phyloP scores from a whole-genome alignment of 1,140 invertebrate genomes.

The Drosophila nannoptera region DNA sequence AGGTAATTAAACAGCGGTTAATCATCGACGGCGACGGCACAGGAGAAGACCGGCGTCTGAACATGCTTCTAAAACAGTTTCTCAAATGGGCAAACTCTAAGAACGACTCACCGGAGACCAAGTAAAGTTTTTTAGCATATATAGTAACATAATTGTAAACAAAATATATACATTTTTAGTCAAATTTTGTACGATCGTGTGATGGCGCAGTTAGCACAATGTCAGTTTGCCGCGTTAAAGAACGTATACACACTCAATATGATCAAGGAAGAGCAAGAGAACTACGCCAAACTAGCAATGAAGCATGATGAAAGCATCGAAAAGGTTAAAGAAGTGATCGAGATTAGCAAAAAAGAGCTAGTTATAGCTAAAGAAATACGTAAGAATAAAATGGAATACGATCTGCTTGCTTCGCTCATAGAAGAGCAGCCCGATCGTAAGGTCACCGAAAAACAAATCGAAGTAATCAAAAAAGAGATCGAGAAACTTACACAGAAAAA shows the following conservation, averaged over 20 bases:
- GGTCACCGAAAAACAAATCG: conserved; percentile 88
- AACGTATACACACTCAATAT: conserved; percentile 89
- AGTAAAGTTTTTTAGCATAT: conserved; percentile 78
- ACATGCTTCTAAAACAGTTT: conserved; percentile 91
- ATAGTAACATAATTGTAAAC: not conserved
- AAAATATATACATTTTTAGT: conserved; percentile 72
- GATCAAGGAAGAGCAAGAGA: conserved; percentile 90
- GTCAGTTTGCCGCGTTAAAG: conserved; percentile 93
- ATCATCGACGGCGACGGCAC: conserved; percentile 97
- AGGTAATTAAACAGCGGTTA: conserved; percentile 92
- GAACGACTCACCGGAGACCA: conserved; percentile 85
- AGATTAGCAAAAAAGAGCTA: conserved; percentile 86
- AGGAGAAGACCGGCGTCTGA: conserved; percentile 94
- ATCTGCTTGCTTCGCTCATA: conserved; percentile 93
- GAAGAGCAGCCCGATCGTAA: conserved; percentile 93
- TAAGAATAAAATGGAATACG: conserved; percentile 95
- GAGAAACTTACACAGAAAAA: conserved; percentile 83
- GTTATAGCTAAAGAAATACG: conserved; percentile 89
- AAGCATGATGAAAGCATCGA: conserved; percentile 89
- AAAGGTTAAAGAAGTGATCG: conserved; percentile 87
- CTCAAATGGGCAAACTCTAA: conserved; percentile 91
- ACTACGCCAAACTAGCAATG: conserved; percentile 89
- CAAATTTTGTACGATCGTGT: conserved; percentile 88
- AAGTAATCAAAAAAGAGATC: conserved; percentile 87
- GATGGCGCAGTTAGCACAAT: conserved; percentile 89